Evolutionary conservation across 2,113 vertebrate genomes (phyloP).

Genomic region (Paratilapia polleni): DNA sequence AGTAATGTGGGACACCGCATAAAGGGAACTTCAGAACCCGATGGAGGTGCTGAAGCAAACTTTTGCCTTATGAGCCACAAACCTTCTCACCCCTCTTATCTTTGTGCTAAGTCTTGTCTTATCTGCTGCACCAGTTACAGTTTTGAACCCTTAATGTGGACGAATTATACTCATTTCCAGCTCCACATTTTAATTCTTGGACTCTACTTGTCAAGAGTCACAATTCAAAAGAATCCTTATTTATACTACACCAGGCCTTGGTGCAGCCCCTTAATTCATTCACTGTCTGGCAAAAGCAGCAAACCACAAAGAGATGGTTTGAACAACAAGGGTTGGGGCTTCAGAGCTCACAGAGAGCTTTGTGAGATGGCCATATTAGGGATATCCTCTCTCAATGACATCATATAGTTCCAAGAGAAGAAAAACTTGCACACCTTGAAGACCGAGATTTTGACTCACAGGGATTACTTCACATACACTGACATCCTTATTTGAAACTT

Average conservation of each 20-base stretch:
- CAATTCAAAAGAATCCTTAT: too few relatives aligned
- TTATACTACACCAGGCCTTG: too few relatives aligned
- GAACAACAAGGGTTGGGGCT: too few relatives aligned
- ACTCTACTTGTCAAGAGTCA: too few relatives aligned
- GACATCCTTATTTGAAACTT: neutral
- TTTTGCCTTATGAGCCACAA: neutral
- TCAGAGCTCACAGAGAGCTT: too few relatives aligned
- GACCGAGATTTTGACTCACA: neutral
- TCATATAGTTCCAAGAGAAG: accelerated
- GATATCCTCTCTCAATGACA: neutral
- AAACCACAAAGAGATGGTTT: too few relatives aligned
- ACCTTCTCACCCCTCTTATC: accelerated
- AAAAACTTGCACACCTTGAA: neutral
- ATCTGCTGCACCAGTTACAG: neutral
- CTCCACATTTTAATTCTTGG: too few relatives aligned
- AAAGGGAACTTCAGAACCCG: neutral
- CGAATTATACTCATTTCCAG: too few relatives aligned
- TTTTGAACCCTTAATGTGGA: too few relatives aligned
- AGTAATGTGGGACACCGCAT: neutral
- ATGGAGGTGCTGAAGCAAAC: neutral
- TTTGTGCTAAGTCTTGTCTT: neutral
- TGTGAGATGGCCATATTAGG: neutral
- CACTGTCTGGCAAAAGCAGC: too few relatives aligned
- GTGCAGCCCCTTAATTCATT: too few relatives aligned
- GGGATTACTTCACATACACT: neutral